Evolutionary conservation across 2,113 vertebrate genomes (phyloP).

Genomic region (Nyctibius bracteatus): DNA sequence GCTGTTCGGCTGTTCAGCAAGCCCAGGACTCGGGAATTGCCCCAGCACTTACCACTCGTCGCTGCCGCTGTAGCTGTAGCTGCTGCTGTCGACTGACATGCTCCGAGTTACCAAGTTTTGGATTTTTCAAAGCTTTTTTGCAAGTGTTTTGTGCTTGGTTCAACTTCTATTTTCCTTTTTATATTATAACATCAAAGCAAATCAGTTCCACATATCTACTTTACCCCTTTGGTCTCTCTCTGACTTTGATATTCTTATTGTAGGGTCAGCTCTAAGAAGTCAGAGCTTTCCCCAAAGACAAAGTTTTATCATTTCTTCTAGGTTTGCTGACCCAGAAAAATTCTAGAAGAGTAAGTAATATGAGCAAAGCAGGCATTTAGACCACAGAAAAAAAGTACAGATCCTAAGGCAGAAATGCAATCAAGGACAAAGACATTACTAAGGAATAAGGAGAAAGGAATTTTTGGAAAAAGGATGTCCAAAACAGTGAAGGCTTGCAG

Average conservation of each 20-base stretch:
- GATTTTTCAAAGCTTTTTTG: neutral
- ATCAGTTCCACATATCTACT: neutral
- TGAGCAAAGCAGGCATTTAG: neutral
- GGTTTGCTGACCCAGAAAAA: conserved; percentile 7
- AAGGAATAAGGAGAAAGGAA: neutral
- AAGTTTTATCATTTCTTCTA: conserved; percentile 1
- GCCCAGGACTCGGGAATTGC: too few relatives aligned
- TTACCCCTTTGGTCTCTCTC: neutral
- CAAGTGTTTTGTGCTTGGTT: neutral
- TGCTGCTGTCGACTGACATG: too few relatives aligned
- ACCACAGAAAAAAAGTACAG: neutral
- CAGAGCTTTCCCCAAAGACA: neutral
- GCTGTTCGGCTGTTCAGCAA: too few relatives aligned
- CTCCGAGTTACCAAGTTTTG: too few relatives aligned
- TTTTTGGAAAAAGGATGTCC: neutral
- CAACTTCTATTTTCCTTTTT: neutral
- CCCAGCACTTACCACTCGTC: too few relatives aligned
- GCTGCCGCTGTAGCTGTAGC: too few relatives aligned
- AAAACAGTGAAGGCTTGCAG: neutral
- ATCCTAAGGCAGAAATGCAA: neutral
- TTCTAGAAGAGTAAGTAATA: neutral
- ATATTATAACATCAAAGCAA: neutral
- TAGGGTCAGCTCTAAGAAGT: conserved; percentile 1
- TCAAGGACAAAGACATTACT: neutral
- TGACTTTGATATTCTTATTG: conserved; percentile 9